These are phyloP conservation scores for Scytalopus superciliaris DNA, from an alignment of 2,113 vertebrate species.

Conservation along the genomic window DNA sequence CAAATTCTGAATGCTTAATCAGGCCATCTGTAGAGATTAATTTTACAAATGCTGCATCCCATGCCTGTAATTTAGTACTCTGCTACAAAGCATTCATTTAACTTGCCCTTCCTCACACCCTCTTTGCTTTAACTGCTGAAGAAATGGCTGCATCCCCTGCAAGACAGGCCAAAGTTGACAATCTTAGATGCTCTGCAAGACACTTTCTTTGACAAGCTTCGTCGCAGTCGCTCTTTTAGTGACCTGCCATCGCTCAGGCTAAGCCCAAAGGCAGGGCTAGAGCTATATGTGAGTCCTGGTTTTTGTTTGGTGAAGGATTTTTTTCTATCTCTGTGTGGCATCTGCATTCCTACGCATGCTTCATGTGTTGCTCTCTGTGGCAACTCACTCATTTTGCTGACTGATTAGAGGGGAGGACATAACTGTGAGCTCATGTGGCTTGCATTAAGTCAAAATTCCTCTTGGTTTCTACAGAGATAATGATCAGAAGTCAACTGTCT, in stretches of 20 bases:
- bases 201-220: conserved; percentile 92
- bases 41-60: background rate
- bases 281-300: conserved; percentile 91
- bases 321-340: background rate
- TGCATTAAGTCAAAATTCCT: background rate
- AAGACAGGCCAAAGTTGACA: conserved; percentile 84
- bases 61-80: background rate
- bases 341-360: conserved; percentile 26
- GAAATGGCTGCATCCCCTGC: conserved; percentile 86
- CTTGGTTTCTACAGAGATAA: conserved; percentile 12
- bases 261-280: conserved; percentile 88
- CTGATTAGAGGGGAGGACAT: background rate
- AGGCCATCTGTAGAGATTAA: background rate
- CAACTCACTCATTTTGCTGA: conserved; percentile 36
- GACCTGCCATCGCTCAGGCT: conserved; percentile 93
- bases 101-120: conserved; percentile 54
- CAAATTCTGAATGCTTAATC: background rate
- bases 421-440: background rate
- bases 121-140: conserved; percentile 77
- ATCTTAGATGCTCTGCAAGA: conserved; percentile 91
- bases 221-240: conserved; percentile 91
- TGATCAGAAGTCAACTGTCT: background rate
- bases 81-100: conserved; percentile 67
- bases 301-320: conserved; percentile 25
- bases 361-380: background rate